Evolutionary conservation across 1,140 invertebrate species (phyloP), one percentile per base, ranked within the genome.

Genomic region (Medauroidea extradentata): DNA sequence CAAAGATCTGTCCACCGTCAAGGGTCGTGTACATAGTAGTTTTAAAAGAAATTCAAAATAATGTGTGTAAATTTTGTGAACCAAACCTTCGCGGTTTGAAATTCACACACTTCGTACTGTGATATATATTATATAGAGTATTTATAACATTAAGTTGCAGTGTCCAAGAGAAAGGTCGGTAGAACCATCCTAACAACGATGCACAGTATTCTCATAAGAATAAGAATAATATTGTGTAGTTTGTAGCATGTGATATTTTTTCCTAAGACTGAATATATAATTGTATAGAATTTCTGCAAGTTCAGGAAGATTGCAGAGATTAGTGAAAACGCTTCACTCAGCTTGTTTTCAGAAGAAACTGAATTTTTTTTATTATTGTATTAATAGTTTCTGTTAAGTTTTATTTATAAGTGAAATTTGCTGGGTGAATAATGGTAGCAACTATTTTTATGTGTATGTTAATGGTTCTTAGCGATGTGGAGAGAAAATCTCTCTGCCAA

Each of bases 21-120:
- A 65, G 63, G 63, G 63, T 65, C 63, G 63, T 65, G 63, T 65
- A 65, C 39, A 64, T 64, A 63, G 57, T 63, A 65, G 53, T 46
- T 46, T 29, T 29, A 46, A 59, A 52, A 60, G 60, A 34, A 34
- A 34, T 65, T 63, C 61, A 60, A 60, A 34, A 64, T 65, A 65
- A 42, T 63, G 62, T 60, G 41, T 64, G 52, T 63, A 63, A 65
- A 65, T 65, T 64, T 58, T 60, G 46, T 58, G 55, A 55, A 52
- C 34, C 44, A 52, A 25, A 48, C 46, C 50, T 60, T 60, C n/a
- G 24, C 21, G 41, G 50, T 53, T 46, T 29, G 24, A 53, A 53
- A 60, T 54, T 63, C 61, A 63, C 63, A 65, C 57, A 65, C 63
- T 63, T 60, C 60, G 53, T 52, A 63, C 63, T 65, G 63, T 65